phyloP scores from a whole-genome alignment of 2,888 invertebrate species.

The Melanchra persicariae region DNA sequence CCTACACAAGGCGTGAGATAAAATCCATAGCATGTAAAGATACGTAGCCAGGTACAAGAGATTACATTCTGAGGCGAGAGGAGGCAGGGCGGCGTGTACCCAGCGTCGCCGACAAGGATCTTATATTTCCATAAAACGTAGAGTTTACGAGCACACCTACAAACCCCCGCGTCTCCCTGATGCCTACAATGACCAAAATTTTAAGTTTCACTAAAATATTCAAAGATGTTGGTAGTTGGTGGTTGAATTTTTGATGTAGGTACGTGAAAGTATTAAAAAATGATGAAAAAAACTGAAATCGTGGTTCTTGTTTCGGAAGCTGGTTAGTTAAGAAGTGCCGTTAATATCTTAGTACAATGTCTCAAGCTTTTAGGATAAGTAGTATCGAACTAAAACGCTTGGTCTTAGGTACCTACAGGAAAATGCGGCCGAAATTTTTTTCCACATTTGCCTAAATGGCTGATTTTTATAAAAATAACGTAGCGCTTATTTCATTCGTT shows the following conservation, averaged over 20 bases:
- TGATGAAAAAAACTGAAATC: background rate
- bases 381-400: background rate
- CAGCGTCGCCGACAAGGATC: conserved; percentile 82
- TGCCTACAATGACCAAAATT: conserved; percentile 70
- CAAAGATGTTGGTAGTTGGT: conserved; percentile 12
- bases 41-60: conserved; percentile 74
- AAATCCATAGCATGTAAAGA: conserved; percentile 65
- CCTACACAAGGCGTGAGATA: conserved; percentile 53
- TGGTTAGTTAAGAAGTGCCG: background rate
- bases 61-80: conserved; percentile 76
- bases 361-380: background rate
- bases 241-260: conserved; percentile 22
- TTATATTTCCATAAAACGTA: conserved; percentile 88
- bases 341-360: background rate
- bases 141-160: conserved; percentile 82
- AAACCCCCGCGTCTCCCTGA: conserved; percentile 69
- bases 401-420: background rate
- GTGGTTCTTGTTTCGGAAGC: background rate
- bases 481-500: background rate
- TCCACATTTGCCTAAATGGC: background rate
- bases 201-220: conserved; percentile 65
- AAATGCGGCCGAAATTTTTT: background rate
- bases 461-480: background rate
- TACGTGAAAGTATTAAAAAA: no score
- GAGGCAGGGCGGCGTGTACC: conserved; percentile 73